Percentiles rank a stretch among this genome's conserved stretches.
phyloP scores from a whole-genome alignment of 2,113 vertebrate genomes.

The Panthera uncia region DNA sequence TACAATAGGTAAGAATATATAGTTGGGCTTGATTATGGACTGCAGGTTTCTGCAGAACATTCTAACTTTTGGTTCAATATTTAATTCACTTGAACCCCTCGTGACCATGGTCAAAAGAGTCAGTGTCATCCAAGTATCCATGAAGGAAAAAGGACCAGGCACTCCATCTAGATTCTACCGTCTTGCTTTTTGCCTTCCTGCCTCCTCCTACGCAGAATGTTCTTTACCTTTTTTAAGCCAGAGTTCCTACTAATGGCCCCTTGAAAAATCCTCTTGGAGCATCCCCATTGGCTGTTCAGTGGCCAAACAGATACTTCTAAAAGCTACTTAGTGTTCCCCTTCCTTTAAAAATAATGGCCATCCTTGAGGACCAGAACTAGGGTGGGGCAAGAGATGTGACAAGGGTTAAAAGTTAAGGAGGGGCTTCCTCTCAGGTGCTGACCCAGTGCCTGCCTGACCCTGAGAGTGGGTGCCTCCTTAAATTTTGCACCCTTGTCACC shows the following conservation, averaged over 20 bases:
- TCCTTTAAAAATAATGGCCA: neutral
- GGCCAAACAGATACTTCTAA: neutral
- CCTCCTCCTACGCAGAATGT: neutral
- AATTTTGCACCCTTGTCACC: neutral
- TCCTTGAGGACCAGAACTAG: neutral
- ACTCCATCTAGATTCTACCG: too few species aligned
- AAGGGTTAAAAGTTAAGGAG: neutral
- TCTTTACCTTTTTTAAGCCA: neutral
- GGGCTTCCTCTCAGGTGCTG: neutral
- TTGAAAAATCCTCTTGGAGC: neutral
- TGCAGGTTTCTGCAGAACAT: neutral
- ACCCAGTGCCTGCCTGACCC: neutral
- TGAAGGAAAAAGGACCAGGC: neutral
- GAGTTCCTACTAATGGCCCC: neutral
- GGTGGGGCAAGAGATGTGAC: neutral
- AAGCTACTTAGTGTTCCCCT: neutral
- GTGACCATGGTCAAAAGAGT: neutral
- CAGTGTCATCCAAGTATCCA: neutral
- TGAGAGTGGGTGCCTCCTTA: neutral
- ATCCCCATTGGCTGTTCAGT: neutral
- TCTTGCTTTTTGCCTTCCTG: neutral
- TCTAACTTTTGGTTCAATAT: neutral
- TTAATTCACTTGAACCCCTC: neutral
- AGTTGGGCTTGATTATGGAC: neutral
- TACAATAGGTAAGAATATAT: neutral